Evolutionary conservation across 2,888 invertebrate species (phyloP).

Genomic region (Ochropacha duplaris): DNA sequence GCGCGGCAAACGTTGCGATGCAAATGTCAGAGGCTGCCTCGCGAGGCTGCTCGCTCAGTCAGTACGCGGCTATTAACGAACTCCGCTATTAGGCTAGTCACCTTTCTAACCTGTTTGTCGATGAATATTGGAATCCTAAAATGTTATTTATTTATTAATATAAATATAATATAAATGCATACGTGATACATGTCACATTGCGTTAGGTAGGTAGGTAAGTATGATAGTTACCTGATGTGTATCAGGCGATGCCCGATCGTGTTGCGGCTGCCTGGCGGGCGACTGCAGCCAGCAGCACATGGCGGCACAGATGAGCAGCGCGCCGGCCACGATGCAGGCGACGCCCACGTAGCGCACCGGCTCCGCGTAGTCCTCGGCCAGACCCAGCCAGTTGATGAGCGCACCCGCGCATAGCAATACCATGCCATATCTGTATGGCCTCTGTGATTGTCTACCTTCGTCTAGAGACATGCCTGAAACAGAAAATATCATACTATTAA

Average conservation of each 20-base stretch:
- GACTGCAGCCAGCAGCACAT: constrained; percentile 89
- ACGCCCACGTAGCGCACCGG: constrained; percentile 88
- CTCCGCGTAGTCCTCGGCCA: constrained; percentile 88
- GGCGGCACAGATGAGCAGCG: constrained; percentile 87
- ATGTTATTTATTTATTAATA: no score
- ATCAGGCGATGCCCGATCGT: constrained; percentile 70
- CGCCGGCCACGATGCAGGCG: constrained; percentile 88
- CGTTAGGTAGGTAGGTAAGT: no score
- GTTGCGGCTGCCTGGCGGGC: constrained; percentile 72
- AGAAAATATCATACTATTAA: constrained; percentile 6
- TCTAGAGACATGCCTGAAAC: constrained; percentile 85
- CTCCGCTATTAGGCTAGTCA: no score
- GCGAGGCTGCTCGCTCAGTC: no score
- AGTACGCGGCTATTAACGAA: no score
- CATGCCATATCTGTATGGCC: constrained; percentile 89
- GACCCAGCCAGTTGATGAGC: constrained; percentile 88
- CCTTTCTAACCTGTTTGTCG: no score
- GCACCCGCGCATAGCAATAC: constrained; percentile 88
- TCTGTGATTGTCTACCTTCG: constrained; percentile 86
- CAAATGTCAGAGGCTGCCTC: no score
- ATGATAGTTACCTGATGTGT: constrained; percentile 69
- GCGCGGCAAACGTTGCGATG: no score
- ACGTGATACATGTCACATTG: no score
- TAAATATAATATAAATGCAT: no score
- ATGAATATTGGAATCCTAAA: no score